phyloP scores from a whole-genome alignment of 2,113 vertebrate genomes.

The Ageneiosus marmoratus region DNA sequence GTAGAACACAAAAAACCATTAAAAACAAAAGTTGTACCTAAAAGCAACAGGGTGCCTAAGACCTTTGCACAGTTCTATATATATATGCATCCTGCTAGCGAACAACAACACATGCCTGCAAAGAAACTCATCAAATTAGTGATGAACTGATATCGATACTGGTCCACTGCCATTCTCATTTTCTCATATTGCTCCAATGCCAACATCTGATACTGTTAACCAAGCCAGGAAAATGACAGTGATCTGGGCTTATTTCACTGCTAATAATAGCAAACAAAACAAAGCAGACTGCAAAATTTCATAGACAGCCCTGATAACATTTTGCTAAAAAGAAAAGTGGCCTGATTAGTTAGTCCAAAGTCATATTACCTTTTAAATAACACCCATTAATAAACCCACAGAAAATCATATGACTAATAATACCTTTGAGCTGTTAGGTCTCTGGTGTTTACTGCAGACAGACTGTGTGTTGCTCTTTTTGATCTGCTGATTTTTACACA shows the following conservation, averaged over 20 bases:
- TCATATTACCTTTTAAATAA: not conserved
- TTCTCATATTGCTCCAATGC: not conserved
- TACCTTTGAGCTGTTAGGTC: not conserved
- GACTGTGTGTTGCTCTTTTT: not conserved
- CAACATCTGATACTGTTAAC: not conserved
- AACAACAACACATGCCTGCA: not conserved
- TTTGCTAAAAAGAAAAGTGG: not conserved
- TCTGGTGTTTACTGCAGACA: not conserved
- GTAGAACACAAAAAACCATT: too few species aligned
- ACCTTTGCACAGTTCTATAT: too few species aligned
- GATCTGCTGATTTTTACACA: not conserved
- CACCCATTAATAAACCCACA: not conserved
- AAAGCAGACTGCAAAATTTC: not conserved
- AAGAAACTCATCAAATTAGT: not conserved
- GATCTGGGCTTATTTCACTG: not conserved
- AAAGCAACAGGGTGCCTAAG: too few species aligned
- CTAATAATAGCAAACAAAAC: not conserved
- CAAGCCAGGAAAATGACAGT: not conserved
- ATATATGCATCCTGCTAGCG: not conserved
- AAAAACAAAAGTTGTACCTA: too few species aligned
- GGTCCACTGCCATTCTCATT: not conserved
- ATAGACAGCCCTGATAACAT: not conserved
- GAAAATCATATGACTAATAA: not conserved
- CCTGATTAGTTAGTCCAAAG: too few species aligned
- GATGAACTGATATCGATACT: not conserved